A percentile compares a stretch with the other conserved stretches of the same genome.
phyloP scores from a whole-genome alignment of 2,797 vertebrate genomes.

The Taeniopygia guttata region DNA sequence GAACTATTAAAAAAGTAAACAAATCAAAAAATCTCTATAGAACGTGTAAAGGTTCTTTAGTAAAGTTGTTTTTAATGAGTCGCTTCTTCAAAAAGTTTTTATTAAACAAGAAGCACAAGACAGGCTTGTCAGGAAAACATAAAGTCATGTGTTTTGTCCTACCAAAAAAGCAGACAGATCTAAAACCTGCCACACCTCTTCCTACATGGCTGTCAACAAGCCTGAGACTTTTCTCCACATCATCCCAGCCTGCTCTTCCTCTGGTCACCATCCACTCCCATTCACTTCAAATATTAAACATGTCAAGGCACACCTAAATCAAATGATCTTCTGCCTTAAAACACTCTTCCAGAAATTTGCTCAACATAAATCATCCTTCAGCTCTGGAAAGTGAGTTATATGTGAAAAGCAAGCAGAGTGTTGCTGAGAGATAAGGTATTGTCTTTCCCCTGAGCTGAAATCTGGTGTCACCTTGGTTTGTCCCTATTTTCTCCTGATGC shows the following conservation, averaged over 20 bases:
- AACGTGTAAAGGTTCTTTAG: rapidly evolving
- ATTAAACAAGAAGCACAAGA: not conserved
- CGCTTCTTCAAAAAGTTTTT: not conserved
- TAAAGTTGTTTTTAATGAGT: not conserved
- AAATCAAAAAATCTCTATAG: not conserved
- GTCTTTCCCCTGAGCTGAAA: not conserved
- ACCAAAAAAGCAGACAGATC: not conserved
- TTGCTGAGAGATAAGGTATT: not conserved
- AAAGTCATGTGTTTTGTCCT: not conserved
- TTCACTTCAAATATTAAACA: constrained; percentile 40
- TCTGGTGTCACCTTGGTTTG: not conserved
- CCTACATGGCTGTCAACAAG: not conserved
- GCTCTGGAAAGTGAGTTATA: not conserved
- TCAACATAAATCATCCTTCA: not conserved
- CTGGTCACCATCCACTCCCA: not conserved
- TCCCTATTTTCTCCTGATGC: not conserved
- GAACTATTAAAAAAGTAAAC: not conserved
- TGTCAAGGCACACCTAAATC: not conserved
- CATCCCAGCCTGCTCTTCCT: not conserved
- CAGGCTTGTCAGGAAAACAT: not conserved
- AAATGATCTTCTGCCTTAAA: not conserved
- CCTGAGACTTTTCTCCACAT: not conserved
- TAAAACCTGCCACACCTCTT: not conserved
- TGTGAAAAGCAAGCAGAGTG: not conserved
- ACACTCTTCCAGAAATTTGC: not conserved